These are phyloP conservation scores for Antennarius striatus DNA, from an alignment of 2,113 vertebrate species.

Conservation along the genomic window DNA sequence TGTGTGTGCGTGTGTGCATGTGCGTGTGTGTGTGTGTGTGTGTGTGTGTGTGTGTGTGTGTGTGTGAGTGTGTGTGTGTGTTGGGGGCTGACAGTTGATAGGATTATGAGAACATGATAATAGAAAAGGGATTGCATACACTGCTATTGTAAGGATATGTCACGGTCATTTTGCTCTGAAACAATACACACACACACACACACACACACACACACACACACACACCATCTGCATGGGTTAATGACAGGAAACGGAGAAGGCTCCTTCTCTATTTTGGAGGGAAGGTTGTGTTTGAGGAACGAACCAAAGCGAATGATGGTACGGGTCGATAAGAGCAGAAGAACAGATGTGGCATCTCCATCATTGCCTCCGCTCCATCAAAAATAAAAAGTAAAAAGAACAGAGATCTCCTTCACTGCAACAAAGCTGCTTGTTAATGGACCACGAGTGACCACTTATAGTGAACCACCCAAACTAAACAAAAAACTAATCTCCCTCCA, in stretches of 20 bases:
- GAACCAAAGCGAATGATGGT: conserved; percentile 65
- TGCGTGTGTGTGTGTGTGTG: too few species aligned
- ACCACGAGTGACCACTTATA: conserved; percentile 83
- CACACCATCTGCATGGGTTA: conserved; percentile 46
- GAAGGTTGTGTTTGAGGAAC: conserved; percentile 37
- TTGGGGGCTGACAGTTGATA: conserved; percentile 59
- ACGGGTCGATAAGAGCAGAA: conserved; percentile 54
- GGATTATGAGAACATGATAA: conserved; percentile 69
- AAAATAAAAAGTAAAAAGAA: conserved; percentile 16
- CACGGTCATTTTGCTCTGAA: conserved; percentile 77
- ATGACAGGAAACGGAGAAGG: conserved; percentile 51
- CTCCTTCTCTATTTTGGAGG: conserved; percentile 65
- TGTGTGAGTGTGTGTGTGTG: too few species aligned
- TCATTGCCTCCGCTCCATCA: conserved; percentile 61
- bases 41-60: too few species aligned
- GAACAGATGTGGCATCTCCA: conserved; percentile 78
- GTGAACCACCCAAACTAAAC: conserved; percentile 87
- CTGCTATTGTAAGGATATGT: conserved; percentile 64
- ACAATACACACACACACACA: conserved; percentile 78
- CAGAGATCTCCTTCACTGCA: conserved; percentile 62
- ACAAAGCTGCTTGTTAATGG: conserved; percentile 83
- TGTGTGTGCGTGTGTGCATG: too few species aligned
- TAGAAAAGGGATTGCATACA: conserved; percentile 64
- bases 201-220: conserved; percentile 7
- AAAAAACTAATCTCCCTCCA: conserved; percentile 84